phyloP scores from a whole-genome alignment of 37 sponge, comb jelly and placozoan genomes.

The Aplysina aerophoba region DNA sequence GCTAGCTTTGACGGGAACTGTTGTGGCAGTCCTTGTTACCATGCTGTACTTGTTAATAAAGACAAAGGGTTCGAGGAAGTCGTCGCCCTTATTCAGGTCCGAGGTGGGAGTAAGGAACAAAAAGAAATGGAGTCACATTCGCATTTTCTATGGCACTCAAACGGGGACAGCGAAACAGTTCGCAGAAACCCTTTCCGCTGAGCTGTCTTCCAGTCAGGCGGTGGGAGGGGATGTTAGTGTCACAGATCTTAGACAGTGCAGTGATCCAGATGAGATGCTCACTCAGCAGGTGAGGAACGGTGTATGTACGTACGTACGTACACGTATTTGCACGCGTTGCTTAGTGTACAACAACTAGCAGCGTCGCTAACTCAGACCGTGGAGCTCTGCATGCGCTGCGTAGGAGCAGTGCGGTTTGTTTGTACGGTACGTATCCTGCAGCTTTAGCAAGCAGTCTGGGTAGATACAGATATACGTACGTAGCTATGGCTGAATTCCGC shows the following conservation, averaged over 20 bases:
- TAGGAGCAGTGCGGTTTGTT: too few relatives aligned
- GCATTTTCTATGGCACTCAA: slow-evolving; percentile 79
- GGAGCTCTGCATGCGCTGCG: too few relatives aligned
- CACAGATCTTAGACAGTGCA: slow-evolving; percentile 39
- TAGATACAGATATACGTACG: too few relatives aligned
- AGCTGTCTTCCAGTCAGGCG: slow-evolving; percentile 20
- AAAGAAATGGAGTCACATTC: not conserved
- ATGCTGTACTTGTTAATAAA: not conserved
- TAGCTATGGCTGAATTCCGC: too few relatives aligned
- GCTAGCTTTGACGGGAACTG: not conserved
- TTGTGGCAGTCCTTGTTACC: not conserved
- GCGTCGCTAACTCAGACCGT: too few relatives aligned
- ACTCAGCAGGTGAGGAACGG: slow-evolving; percentile 62
- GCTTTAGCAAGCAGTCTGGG: too few relatives aligned
- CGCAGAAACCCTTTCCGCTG: slow-evolving; percentile 51
- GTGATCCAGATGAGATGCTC: slow-evolving; percentile 73
- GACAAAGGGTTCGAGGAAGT: not conserved
- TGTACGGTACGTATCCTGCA: too few relatives aligned
- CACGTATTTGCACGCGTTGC: too few relatives aligned
- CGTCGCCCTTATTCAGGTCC: not conserved
- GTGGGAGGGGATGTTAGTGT: slow-evolving; percentile 20
- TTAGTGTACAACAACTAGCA: too few relatives aligned
- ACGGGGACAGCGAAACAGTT: slow-evolving; percentile 74
- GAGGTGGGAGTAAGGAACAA: not conserved
- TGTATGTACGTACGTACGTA: too few relatives aligned